Evolutionary conservation across 2,888 invertebrate genomes (phyloP).

Genomic region (Lasioglossum calceatum): DNA sequence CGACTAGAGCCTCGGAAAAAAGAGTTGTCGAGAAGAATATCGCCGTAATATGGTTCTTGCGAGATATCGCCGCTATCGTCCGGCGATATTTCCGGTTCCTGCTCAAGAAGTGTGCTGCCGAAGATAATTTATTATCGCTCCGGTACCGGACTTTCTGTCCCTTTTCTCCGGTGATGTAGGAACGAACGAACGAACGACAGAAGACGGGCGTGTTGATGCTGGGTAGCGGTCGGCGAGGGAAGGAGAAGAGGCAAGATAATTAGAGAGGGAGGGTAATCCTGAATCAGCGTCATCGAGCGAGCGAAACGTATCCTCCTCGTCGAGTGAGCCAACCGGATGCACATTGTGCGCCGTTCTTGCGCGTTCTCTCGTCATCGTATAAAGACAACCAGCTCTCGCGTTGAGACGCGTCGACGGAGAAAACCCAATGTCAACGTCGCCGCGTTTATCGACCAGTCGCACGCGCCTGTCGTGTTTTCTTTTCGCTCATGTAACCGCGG

Average conservation of each 20-base stretch:
- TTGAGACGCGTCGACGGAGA: constrained; percentile 43
- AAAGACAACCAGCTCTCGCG: constrained; percentile 51
- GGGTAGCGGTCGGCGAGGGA: constrained; percentile 34
- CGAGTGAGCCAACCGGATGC: constrained; percentile 68
- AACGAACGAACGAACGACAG: constrained; percentile 57
- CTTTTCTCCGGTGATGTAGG: constrained; percentile 45
- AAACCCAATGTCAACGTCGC: constrained; percentile 46
- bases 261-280: constrained; percentile 71
- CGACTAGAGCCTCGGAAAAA: not conserved
- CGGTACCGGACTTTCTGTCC: constrained; percentile 63
- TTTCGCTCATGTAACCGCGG: constrained; percentile 28
- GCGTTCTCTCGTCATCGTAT: constrained; percentile 59
- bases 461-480: constrained; percentile 38
- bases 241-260: constrained; percentile 67
- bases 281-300: constrained; percentile 73
- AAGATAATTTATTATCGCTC: constrained; percentile 81
- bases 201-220: constrained; percentile 62
- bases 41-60: constrained; percentile 73
- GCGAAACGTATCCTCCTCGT: constrained; percentile 66
- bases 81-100: constrained; percentile 82
- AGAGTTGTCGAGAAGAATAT: constrained; percentile 53
- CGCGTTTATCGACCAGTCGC: constrained; percentile 33
- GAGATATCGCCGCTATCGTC: constrained; percentile 76
- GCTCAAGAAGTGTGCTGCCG: constrained; percentile 79
- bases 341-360: constrained; percentile 69